Evolutionary conservation across 2,888 invertebrate species (phyloP), one percentile per base, ranked within the genome.

Genomic region (Euplexia lucipara): DNA sequence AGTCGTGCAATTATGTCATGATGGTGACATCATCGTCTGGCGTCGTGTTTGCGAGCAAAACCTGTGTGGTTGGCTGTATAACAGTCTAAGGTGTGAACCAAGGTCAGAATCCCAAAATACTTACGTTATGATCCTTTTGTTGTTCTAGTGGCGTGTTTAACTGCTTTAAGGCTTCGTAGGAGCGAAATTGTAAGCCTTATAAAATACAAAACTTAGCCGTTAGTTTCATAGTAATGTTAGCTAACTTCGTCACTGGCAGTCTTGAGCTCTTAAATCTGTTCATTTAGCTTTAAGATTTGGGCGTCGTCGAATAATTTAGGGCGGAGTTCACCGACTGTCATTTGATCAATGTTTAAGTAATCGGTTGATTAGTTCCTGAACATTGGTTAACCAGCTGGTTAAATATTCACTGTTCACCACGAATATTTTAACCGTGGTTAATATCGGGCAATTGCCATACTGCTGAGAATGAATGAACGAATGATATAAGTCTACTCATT

Each of bases 1-100:
- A 81, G 59, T 48, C 69, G 44, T 18, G 59, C 74, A 72, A 75
- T 81, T 78, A 83, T 83, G 79, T 81, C 78, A 84, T 53, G 52
- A 49, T 42, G 35, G 48, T 83, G 84, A 83, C 76, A 83, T 83
- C 84, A 83, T 49, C 47, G 67, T 47, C 49, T 51, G 64, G 48
- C 39, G 67, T 52, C 32, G 47, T 64, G 62, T 75, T 73, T 67
- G 65, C 42, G 48, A 67, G 34, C 76, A 37, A 71, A 74, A 71
- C 80, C 62, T 71, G 67, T 62, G 65, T 20, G 57, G 51, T 30
- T 22, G 34, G 35, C 44, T 51, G 45, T 75, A 65, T 35, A 37
- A 9, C 62, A 14, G 67, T 49, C 32, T 39, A 61, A 71, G 64
- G 77, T 58, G 79, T 52, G 72, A 59, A 52, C 56, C 63, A 78